A percentile compares a stretch with the other conserved stretches of the same genome.
Evolutionary conservation across 2,888 invertebrate species (phyloP).

Genomic region (Ochlodes sylvanus): DNA sequence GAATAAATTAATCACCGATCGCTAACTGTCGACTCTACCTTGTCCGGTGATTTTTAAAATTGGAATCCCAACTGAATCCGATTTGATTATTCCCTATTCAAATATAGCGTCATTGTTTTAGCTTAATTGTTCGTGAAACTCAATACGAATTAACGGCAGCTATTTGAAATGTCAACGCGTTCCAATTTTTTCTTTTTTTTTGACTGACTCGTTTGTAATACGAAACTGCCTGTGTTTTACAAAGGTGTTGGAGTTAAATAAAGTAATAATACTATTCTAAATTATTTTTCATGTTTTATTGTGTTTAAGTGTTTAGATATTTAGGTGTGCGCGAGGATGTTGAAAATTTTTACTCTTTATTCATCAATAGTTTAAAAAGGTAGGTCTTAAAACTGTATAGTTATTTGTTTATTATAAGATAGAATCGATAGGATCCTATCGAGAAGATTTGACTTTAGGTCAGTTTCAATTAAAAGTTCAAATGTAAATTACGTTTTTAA

Average conservation of each 20-base stretch:
- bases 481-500: too few relatives aligned
- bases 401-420: too few relatives aligned
- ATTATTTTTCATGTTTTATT: too few relatives aligned
- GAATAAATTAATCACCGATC: neutral
- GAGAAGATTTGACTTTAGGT: too few relatives aligned
- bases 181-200: slow-evolving; percentile 38
- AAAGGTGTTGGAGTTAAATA: slow-evolving; percentile 34
- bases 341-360: too few relatives aligned
- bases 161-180: slow-evolving; percentile 57
- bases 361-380: too few relatives aligned
- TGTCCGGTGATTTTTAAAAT: slow-evolving; percentile 51
- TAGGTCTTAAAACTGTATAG: too few relatives aligned
- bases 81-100: slow-evolving; percentile 49
- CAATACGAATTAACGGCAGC: slow-evolving; percentile 81
- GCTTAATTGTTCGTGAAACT: slow-evolving; percentile 70
- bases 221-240: slow-evolving; percentile 27
- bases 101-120: slow-evolving; percentile 56
- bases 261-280: neutral
- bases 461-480: too few relatives aligned
- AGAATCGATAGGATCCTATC: too few relatives aligned
- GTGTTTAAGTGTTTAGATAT: too few relatives aligned
- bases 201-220: slow-evolving; percentile 41
- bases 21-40: slow-evolving; percentile 32
- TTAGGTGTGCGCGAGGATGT: too few relatives aligned
- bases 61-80: slow-evolving; percentile 58